These are phyloP conservation scores for Vidua chalybeata DNA, from an alignment of 2,113 vertebrate genomes.

Conservation along the genomic window DNA sequence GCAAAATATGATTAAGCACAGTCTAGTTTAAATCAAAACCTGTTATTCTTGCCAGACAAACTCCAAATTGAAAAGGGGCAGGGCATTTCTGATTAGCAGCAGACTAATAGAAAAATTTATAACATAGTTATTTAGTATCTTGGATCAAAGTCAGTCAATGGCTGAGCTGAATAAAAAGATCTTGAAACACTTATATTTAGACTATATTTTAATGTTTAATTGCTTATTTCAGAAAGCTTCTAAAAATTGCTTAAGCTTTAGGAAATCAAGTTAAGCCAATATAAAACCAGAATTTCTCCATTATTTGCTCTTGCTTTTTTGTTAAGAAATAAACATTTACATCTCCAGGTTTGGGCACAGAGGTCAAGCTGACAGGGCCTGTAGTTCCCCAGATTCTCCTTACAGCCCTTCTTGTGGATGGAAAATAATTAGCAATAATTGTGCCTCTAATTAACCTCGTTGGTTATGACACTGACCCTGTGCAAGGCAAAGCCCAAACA, in stretches of 20 bases:
- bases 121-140: neutral
- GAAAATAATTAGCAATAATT: neutral
- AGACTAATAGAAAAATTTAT: neutral
- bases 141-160: neutral
- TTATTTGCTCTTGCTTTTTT: neutral
- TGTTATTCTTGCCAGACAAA: neutral
- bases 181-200: neutral
- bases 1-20: neutral
- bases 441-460: fast-evolving
- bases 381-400: neutral
- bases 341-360: neutral
- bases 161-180: neutral
- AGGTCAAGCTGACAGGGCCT: neutral
- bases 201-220: neutral
- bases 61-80: neutral
- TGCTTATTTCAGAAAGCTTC: neutral
- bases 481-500: neutral
- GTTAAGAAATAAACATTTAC: neutral
- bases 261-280: neutral
- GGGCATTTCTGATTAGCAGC: neutral
- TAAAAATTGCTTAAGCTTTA: neutral
- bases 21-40: neutral
- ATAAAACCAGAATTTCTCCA: neutral
- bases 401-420: neutral
- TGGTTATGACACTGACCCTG: neutral